These are phyloP conservation scores for Dendrophyllia cribrosa DNA, from an alignment of 64 coral and sea anemone genomes.

Conservation along the genomic window DNA sequence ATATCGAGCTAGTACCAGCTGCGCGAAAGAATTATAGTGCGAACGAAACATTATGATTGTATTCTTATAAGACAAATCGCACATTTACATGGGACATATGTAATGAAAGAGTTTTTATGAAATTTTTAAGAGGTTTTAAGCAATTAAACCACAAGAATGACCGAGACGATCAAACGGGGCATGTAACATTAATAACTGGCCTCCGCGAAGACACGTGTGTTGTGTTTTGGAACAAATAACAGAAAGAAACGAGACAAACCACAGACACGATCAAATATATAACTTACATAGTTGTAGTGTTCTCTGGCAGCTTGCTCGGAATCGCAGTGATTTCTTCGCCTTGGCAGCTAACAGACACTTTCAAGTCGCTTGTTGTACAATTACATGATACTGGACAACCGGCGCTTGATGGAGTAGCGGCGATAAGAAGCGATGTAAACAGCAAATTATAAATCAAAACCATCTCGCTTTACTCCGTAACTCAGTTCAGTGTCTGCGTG, in stretches of 20 bases:
- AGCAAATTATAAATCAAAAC: neutral
- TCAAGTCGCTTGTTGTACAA: neutral
- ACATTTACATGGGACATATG: neutral
- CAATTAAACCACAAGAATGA: no score
- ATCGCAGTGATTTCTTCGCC: neutral
- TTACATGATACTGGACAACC: constrained; percentile 21
- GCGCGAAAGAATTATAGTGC: no score
- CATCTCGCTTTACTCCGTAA: constrained; percentile 12
- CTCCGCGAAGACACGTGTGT: neutral
- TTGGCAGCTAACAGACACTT: neutral
- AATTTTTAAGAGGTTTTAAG: no score
- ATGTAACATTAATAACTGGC: neutral
- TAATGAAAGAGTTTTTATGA: neutral
- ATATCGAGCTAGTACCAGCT: no score
- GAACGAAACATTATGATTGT: no score
- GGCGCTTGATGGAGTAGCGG: constrained; percentile 14
- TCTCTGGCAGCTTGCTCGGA: constrained; percentile 10
- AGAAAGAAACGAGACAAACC: neutral
- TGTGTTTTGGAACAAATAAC: neutral
- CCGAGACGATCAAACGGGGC: neutral
- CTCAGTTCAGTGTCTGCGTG: no score
- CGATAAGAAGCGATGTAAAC: constrained; percentile 31
- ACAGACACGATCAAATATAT: neutral
- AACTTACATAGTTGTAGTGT: constrained; percentile 25
- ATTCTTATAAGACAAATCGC: no score